phyloP scores from a whole-genome alignment of 2,888 invertebrate species.

The Seladonia tumulorum region DNA sequence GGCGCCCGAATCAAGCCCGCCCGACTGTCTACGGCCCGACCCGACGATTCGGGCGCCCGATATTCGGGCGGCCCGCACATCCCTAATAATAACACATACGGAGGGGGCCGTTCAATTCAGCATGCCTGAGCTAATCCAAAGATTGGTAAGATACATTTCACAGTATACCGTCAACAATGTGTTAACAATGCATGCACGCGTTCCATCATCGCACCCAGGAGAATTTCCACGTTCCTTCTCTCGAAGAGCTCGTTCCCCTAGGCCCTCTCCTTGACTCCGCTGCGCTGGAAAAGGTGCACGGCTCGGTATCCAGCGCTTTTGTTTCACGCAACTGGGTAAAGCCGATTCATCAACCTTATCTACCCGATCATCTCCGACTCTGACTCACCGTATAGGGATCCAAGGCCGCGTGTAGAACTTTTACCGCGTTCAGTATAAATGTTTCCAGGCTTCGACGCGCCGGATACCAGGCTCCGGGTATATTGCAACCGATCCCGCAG shows the following conservation, averaged over 20 bases:
- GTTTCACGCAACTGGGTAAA: constrained; percentile 14
- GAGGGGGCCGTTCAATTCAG: background rate
- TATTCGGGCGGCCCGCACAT: too few species aligned
- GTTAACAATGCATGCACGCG: background rate
- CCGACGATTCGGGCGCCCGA: too few species aligned
- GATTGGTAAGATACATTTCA: background rate
- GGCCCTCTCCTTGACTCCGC: constrained; percentile 18
- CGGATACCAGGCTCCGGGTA: constrained; percentile 7
- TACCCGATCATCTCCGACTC: constrained; percentile 18
- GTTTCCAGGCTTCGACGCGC: constrained; percentile 15
- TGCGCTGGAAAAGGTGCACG: background rate
- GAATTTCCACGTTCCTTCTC: constrained; percentile 18
- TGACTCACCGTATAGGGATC: constrained; percentile 41
- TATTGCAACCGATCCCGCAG: constrained; percentile 39
- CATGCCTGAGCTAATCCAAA: background rate
- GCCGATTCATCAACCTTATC: constrained; percentile 41
- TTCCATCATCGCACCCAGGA: constrained; percentile 21
- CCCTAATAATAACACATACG: too few species aligned
- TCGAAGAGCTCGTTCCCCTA: background rate
- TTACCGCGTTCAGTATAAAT: constrained; percentile 35
- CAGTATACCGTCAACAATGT: background rate
- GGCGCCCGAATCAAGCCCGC: too few species aligned
- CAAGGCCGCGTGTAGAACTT: constrained; percentile 32
- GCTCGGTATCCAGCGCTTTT: background rate
- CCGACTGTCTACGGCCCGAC: too few species aligned